phyloP scores from a whole-genome alignment of 2,113 vertebrate species.

The Circaetus cinerascens region DNA sequence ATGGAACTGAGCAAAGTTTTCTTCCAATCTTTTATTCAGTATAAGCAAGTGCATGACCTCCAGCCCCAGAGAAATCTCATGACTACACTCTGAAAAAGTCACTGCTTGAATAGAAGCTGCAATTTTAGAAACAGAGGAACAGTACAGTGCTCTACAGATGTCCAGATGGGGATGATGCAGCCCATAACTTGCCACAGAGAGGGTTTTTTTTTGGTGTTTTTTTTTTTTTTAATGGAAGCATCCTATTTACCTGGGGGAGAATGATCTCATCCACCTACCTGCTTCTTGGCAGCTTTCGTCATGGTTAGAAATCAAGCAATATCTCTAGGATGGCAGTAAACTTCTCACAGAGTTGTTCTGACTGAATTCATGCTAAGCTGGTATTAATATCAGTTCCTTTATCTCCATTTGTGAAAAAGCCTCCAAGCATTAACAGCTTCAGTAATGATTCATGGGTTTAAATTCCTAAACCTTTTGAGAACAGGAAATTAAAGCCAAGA shows the following conservation, averaged over 20 bases:
- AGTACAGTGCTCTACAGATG: background rate
- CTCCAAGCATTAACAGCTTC: conserved; percentile 47
- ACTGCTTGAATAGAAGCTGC: background rate
- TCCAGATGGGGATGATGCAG: background rate
- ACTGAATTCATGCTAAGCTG: conserved; percentile 33
- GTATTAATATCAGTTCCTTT: conserved; percentile 52
- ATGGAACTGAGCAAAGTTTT: background rate
- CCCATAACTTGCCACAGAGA: background rate
- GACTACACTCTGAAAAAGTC: background rate
- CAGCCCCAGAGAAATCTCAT: background rate
- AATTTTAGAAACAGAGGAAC: background rate
- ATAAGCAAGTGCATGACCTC: background rate
- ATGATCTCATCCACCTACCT: background rate
- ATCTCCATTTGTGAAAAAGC: conserved; percentile 35
- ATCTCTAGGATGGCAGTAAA: background rate
- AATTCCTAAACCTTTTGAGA: conserved; percentile 60
- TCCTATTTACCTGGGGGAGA: background rate
- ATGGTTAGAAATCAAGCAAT: background rate
- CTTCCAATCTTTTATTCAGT: background rate
- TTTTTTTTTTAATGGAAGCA: background rate
- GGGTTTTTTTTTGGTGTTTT: no score
- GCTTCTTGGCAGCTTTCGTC: background rate
- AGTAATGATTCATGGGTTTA: conserved; percentile 61
- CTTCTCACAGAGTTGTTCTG: background rate
- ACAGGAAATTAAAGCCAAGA: conserved; percentile 69